A percentile compares a stretch with the other conserved stretches of the same genome.
Evolutionary conservation across 1,140 invertebrate species (phyloP).

Genomic region (Micrasema minimum): DNA sequence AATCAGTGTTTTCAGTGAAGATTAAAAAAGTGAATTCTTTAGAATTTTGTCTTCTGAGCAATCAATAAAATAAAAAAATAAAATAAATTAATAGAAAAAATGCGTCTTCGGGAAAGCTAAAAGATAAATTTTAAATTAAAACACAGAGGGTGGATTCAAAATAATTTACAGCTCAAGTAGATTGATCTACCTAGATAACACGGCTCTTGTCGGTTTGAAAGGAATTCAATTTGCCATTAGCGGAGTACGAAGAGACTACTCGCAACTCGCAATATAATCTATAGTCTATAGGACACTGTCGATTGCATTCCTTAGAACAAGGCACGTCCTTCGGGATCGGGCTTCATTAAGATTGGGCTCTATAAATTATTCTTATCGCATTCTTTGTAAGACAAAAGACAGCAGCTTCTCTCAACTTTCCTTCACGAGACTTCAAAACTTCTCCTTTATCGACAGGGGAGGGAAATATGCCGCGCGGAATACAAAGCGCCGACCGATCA

Average conservation of each 20-base stretch:
- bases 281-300: constrained; percentile 32
- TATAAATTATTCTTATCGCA: constrained; percentile 55
- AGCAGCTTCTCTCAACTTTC: constrained; percentile 54
- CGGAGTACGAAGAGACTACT: constrained; percentile 16
- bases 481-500: constrained; percentile 29
- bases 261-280: too few species aligned
- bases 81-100: too few species aligned
- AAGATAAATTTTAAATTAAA: too few species aligned
- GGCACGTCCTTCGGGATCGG: constrained; percentile 47
- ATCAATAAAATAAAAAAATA: too few species aligned
- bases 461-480: constrained; percentile 21
- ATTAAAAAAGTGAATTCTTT: too few species aligned
- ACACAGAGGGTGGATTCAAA: too few species aligned
- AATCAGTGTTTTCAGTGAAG: too few species aligned
- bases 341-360: constrained; percentile 54
- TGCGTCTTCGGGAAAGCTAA: too few species aligned
- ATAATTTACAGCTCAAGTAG: not conserved
- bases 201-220: constrained; percentile 29
- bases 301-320: constrained; percentile 49
- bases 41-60: too few species aligned
- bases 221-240: constrained; percentile 41
- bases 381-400: constrained; percentile 54
- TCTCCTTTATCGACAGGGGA: not conserved
- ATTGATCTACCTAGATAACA: constrained; percentile 18
- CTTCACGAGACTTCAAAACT: constrained; percentile 53